A percentile compares a stretch with the other conserved stretches of the same genome.
phyloP scores from a whole-genome alignment of 2,113 vertebrate species.

The Dascyllus trimaculatus region DNA sequence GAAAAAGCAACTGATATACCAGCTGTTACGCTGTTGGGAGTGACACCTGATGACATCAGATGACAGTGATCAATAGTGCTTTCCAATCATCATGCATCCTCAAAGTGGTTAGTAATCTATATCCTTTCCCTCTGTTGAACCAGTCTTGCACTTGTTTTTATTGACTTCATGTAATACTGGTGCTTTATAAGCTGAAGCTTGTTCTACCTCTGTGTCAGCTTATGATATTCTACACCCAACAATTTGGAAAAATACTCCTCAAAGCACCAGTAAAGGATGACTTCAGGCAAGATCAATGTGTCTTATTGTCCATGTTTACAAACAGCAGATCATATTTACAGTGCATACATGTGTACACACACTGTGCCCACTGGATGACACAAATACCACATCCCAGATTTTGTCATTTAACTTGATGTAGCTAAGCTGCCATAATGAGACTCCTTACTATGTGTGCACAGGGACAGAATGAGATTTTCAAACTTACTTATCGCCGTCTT shows the following conservation, averaged over 20 bases:
- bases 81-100: conserved; percentile 9
- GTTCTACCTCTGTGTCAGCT: not conserved
- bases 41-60: conserved; percentile 30
- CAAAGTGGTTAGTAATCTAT: conserved; percentile 13
- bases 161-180: not conserved
- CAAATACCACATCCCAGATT: not conserved
- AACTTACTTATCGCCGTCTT: conserved; percentile 46
- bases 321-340: conserved; percentile 1
- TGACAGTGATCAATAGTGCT: conserved; percentile 43
- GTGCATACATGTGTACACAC: no score
- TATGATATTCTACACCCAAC: not conserved
- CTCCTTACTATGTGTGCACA: not conserved
- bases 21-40: conserved; percentile 21
- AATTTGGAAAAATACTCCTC: not conserved
- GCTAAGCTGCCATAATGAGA: not conserved
- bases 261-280: not conserved
- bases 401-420: not conserved
- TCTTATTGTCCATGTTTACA: conserved; percentile 12
- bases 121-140: conserved; percentile 10
- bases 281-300: not conserved
- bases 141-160: not conserved
- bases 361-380: not conserved
- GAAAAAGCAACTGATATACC: conserved; percentile 53
- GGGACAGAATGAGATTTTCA: not conserved
- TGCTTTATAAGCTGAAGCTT: not conserved